Evolutionary conservation across 2,888 invertebrate species (phyloP).

Genomic region (Drosophila nigritarsus): DNA sequence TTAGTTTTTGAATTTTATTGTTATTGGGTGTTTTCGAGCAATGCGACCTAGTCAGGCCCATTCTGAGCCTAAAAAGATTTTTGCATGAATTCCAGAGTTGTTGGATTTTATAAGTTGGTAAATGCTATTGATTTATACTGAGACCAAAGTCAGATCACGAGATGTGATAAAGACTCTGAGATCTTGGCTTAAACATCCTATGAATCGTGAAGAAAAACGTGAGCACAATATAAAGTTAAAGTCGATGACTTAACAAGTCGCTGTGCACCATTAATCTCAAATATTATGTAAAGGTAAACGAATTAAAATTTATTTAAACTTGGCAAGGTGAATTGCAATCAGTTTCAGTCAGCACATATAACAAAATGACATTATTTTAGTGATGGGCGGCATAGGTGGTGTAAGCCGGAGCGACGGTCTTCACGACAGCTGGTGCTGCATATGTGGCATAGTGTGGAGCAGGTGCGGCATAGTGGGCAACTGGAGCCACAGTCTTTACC

Average conservation of each 20-base stretch:
- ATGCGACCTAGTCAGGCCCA: not conserved
- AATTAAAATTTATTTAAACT: constrained; percentile 45
- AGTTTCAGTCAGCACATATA: constrained; percentile 51
- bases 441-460: constrained; percentile 51
- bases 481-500: constrained; percentile 47
- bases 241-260: not conserved
- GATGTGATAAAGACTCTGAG: not conserved
- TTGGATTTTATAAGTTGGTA: not conserved
- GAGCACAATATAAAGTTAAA: not conserved
- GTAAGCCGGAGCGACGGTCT: constrained; percentile 42
- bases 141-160: not conserved
- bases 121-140: not conserved
- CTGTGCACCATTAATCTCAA: not conserved
- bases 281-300: constrained; percentile 4
- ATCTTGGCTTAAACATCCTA: not conserved
- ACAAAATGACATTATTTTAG: constrained; percentile 58
- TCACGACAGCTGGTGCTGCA: constrained; percentile 52
- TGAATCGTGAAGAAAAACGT: not conserved
- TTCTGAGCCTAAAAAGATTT: not conserved
- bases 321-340: constrained; percentile 42
- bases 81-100: not conserved
- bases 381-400: constrained; percentile 54
- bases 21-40: not conserved
- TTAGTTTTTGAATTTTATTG: not conserved
- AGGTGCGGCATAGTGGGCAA: constrained; percentile 35